Conservation (phyloP, 2,797 vertebrate species). For the Sphenopsis melanotis region DNA sequence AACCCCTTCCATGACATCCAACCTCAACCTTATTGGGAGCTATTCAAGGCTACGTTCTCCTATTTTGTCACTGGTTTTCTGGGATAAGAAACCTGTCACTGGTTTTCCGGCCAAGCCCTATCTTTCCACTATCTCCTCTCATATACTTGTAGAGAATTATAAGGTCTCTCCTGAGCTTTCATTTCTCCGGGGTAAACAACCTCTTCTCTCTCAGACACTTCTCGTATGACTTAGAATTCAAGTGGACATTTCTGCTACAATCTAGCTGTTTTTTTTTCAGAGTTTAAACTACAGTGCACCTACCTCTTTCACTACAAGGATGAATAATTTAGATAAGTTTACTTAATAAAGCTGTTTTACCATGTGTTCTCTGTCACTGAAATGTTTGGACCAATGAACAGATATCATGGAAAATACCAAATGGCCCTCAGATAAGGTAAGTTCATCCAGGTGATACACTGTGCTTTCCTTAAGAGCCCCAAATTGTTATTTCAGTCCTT, state of each 20-base stretch:
- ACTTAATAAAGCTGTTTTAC: not conserved
- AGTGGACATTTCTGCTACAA: not conserved
- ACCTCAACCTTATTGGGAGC: not conserved
- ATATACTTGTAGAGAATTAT: not conserved
- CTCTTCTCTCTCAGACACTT: not conserved
- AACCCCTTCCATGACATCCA: not conserved
- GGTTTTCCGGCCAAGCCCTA: not conserved
- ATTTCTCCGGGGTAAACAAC: not conserved
- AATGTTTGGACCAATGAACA: not conserved
- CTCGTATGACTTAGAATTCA: not conserved
- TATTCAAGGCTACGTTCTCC: not conserved
- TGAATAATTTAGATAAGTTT: not conserved
- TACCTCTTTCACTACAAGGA: not conserved
- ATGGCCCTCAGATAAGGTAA: not conserved
- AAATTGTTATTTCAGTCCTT: not conserved
- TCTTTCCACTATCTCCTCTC: not conserved
- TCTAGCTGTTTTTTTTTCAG: not conserved
- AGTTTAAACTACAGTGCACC: not conserved
- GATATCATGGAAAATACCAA: not conserved
- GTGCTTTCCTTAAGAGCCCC: not conserved
- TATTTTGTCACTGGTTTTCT: not conserved
- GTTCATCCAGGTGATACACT: not conserved
- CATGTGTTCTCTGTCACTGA: not conserved
- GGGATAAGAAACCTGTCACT: not conserved
- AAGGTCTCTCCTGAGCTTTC: not conserved